A percentile compares a stretch with the other conserved stretches of the same genome.
phyloP scores from a whole-genome alignment of 2,797 vertebrate species.

The Leucoraja ocellata region DNA sequence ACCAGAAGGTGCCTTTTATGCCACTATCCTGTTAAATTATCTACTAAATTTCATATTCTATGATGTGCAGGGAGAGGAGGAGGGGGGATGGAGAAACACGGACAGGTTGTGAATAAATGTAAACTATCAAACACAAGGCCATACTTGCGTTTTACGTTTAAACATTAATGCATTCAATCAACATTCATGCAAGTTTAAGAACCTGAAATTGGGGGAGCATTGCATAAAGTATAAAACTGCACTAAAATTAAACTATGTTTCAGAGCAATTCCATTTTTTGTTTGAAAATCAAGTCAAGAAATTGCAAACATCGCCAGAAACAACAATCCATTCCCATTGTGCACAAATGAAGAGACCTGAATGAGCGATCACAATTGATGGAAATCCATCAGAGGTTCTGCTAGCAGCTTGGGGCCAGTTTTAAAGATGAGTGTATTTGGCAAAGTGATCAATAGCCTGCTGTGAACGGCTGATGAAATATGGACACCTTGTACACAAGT shows the following conservation, averaged over 20 bases:
- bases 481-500: neutral
- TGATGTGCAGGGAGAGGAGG: too few relatives aligned
- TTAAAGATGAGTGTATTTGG: neutral
- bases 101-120: neutral
- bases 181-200: neutral
- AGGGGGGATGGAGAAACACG: too few relatives aligned
- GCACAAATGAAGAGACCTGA: neutral
- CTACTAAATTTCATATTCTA: too few relatives aligned
- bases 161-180: neutral
- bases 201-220: neutral
- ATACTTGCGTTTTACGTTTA: neutral
- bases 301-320: slow-evolving; percentile 8
- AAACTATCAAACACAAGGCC: neutral
- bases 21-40: neutral
- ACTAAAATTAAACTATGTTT: neutral
- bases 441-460: neutral
- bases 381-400: neutral
- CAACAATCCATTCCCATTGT: neutral
- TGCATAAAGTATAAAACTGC: neutral
- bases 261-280: neutral
- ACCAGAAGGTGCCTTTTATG: neutral
- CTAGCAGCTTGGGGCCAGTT: neutral
- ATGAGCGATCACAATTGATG: neutral
- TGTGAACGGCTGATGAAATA: neutral
- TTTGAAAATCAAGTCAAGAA: neutral